A percentile compares a stretch with the other conserved stretches of the same genome.
These are phyloP conservation scores for Epinephelus fuscoguttatus DNA, from an alignment of 2,113 vertebrate species.

Conservation along the genomic window DNA sequence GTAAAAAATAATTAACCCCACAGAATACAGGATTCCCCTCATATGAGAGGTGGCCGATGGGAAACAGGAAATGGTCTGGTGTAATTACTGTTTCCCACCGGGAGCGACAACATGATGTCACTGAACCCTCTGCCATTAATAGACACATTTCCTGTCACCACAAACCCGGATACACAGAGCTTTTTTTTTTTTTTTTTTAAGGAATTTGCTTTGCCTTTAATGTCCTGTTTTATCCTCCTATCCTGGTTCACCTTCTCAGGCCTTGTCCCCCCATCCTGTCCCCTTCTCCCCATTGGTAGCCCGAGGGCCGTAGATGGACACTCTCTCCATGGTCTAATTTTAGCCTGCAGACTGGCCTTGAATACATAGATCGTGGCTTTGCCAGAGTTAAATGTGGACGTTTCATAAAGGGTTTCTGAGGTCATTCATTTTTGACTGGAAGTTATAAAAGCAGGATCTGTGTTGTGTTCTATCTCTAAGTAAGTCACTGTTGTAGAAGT, in stretches of 20 bases:
- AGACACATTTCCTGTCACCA: slow-evolving; percentile 59
- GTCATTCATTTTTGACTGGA: slow-evolving; percentile 29
- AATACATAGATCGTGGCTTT: slow-evolving; percentile 18
- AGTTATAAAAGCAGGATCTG: slow-evolving; percentile 46
- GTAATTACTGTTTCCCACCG: slow-evolving; percentile 70
- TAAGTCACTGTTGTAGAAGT: slow-evolving; percentile 42
- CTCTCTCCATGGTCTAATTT: slow-evolving; percentile 60
- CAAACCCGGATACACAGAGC: slow-evolving; percentile 11
- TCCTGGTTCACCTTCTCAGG: neutral
- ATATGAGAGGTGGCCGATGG: slow-evolving; percentile 59
- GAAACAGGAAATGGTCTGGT: slow-evolving; percentile 82
- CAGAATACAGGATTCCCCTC: slow-evolving; percentile 62
- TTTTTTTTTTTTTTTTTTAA: neutral
- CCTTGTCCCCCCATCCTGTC: neutral
- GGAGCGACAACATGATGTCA: slow-evolving; percentile 74
- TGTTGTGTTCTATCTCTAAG: slow-evolving; percentile 20
- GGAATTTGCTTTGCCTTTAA: neutral
- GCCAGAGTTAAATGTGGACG: slow-evolving; percentile 46
- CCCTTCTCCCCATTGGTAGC: slow-evolving; percentile 10
- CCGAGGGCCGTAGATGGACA: slow-evolving; percentile 47
- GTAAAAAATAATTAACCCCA: slow-evolving; percentile 42
- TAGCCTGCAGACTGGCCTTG: slow-evolving; percentile 28
- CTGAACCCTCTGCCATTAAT: slow-evolving; percentile 42
- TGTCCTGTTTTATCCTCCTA: neutral
- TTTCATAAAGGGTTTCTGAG: slow-evolving; percentile 26